These are phyloP conservation scores for Centropus unirufus DNA, from an alignment of 2,113 vertebrate species.

Conservation along the genomic window DNA sequence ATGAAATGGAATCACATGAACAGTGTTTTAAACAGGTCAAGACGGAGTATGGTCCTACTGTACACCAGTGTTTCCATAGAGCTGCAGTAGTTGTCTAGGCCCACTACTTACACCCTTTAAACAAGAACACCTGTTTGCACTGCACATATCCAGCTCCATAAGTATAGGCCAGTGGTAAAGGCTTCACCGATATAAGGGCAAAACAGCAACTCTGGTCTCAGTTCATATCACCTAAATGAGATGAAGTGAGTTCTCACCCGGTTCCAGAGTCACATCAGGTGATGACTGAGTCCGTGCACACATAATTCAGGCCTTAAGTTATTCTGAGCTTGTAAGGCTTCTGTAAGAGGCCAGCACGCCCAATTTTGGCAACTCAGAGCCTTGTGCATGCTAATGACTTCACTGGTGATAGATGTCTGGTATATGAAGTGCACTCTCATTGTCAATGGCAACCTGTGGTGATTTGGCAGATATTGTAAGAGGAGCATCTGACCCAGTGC, in stretches of 20 bases:
- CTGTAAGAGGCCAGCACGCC: not conserved
- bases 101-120: not conserved
- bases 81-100: not conserved
- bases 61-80: not conserved
- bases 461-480: not conserved
- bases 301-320: not conserved
- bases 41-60: not conserved
- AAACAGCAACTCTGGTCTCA: not conserved
- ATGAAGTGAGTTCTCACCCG: not conserved
- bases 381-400: not conserved
- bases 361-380: not conserved
- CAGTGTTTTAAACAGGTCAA: not conserved
- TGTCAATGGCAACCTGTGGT: not conserved
- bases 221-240: not conserved
- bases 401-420: not conserved
- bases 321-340: not conserved
- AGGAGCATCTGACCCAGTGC: not conserved
- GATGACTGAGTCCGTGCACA: fast-evolving
- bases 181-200: not conserved
- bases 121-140: not conserved
- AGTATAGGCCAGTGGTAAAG: not conserved
- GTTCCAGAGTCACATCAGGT: not conserved
- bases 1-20: not conserved
- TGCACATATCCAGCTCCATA: not conserved
- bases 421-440: fast-evolving